These are phyloP conservation scores for Brachyptera putata DNA, from an alignment of 2,888 invertebrate genomes.

Conservation along the genomic window DNA sequence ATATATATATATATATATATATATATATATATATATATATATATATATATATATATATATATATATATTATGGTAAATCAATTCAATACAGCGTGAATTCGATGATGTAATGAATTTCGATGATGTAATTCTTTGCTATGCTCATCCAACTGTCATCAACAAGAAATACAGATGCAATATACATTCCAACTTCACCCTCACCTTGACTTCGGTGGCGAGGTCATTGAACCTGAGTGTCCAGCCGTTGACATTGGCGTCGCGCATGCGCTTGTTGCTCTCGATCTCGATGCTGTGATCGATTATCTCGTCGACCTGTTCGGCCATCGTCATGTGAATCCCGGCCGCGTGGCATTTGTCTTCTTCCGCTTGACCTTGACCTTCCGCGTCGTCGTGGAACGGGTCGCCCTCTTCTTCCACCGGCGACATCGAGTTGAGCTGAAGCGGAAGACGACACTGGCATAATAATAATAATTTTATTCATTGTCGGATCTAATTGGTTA, in stretches of 20 bases:
- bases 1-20: too few species aligned
- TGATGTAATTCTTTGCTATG: too few species aligned
- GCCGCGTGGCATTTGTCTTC: not conserved
- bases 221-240: conserved; percentile 87
- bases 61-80: too few species aligned
- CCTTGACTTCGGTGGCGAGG: conserved; percentile 72
- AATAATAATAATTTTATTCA: too few species aligned
- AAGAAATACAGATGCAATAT: too few species aligned
- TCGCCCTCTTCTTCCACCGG: conserved; percentile 25
- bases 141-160: too few species aligned
- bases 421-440: conserved; percentile 26
- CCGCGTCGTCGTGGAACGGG: conserved; percentile 24
- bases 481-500: too few species aligned
- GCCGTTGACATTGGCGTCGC: conserved; percentile 77
- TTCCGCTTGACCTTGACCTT: not conserved
- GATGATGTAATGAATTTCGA: too few species aligned
- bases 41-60: too few species aligned
- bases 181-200: conserved; percentile 41
- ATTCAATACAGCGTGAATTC: too few species aligned
- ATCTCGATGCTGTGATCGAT: conserved; percentile 85
- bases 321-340: conserved; percentile 29
- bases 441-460: not conserved
- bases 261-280: conserved; percentile 83
- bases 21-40: too few species aligned
- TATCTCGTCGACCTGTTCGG: conserved; percentile 67